These are phyloP conservation scores for Mesoclemmys tuberculata DNA, from an alignment of 2,113 vertebrate genomes.

Conservation along the genomic window DNA sequence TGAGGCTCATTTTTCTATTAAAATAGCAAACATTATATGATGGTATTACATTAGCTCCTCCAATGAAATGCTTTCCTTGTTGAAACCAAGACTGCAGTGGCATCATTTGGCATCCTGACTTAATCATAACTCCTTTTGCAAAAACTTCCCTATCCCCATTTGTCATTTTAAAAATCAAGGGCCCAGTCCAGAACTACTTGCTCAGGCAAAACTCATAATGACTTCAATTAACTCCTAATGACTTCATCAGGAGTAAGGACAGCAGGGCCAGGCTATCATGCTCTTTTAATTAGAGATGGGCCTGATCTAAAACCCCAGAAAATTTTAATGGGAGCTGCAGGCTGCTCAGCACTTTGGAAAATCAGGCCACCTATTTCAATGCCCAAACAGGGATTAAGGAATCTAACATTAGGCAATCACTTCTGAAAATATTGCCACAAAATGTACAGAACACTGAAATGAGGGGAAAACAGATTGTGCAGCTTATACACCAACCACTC, in stretches of 20 bases:
- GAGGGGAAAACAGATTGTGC: conserved; percentile 31
- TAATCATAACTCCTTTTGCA: background rate
- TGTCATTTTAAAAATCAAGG: background rate
- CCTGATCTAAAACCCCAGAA: background rate
- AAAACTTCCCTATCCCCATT: background rate
- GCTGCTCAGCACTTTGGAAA: conserved; percentile 16
- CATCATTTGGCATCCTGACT: background rate
- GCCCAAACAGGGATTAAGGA: background rate
- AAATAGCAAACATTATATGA: background rate
- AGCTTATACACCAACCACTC: conserved; percentile 34
- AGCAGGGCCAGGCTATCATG: background rate
- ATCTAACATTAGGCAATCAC: background rate
- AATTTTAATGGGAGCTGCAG: background rate
- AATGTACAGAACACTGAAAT: background rate
- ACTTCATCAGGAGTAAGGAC: background rate
- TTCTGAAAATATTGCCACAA: conserved; percentile 3
- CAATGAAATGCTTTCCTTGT: background rate
- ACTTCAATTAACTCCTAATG: background rate
- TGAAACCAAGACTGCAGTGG: background rate
- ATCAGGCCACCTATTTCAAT: conserved; percentile 49
- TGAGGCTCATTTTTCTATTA: background rate
- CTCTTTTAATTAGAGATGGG: background rate
- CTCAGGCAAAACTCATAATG: background rate
- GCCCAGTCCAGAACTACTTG: background rate
- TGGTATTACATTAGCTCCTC: background rate